These are phyloP conservation scores for Rhadina sibilatrix DNA, from an alignment of 2,113 vertebrate genomes.

Conservation along the genomic window DNA sequence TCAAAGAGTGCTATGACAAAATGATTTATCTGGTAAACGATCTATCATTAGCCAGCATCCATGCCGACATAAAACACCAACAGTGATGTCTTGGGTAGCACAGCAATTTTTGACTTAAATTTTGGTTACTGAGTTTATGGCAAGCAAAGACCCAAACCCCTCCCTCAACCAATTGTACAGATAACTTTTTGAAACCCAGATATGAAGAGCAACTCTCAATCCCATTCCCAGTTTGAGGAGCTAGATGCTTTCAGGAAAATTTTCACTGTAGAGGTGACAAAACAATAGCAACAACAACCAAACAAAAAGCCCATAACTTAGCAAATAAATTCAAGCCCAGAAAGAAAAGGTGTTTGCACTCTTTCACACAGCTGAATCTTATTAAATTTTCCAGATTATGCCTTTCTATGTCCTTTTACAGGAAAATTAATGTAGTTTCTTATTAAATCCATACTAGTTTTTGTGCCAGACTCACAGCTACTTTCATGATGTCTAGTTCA, in stretches of 20 bases:
- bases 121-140: background rate
- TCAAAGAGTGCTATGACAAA: background rate
- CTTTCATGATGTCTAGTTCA: background rate
- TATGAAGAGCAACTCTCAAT: background rate
- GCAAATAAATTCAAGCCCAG: background rate
- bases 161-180: background rate
- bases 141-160: background rate
- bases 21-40: rapidly evolving
- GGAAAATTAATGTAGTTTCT: background rate
- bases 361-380: background rate
- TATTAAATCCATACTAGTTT: background rate
- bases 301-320: background rate
- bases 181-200: background rate
- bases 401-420: background rate
- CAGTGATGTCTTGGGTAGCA: background rate
- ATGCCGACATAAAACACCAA: rapidly evolving
- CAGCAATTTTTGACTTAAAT: background rate
- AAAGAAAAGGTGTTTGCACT: background rate
- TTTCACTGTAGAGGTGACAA: background rate
- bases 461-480: background rate
- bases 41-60: background rate
- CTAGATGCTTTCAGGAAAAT: background rate
- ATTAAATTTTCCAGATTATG: background rate
- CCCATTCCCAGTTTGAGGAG: background rate
- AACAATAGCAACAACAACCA: background rate